Evolutionary conservation across 1,140 invertebrate genomes (phyloP), one percentile per base, ranked within the genome.

Genomic region (Platyura marginata): DNA sequence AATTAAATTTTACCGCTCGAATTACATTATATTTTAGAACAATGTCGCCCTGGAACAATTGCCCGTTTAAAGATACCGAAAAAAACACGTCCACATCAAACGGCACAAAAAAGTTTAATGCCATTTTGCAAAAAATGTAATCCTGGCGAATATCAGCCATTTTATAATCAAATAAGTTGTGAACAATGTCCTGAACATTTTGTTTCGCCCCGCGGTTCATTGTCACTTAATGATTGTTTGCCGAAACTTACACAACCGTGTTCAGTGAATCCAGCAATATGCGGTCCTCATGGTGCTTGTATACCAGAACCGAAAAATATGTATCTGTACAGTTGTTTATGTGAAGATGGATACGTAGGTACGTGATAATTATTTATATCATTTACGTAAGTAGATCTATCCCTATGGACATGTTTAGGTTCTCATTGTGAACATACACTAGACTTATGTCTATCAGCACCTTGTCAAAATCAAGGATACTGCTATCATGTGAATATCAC

Each of bases 121-220:
- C 61, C 60, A 1, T 51, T 69, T 21, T 81, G 79, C 49, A 61
- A 63, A 38, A 70, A 69, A 1, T 81, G 79, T 52, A 55, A 61
- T 2, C 48, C 70, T 25, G 76, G 76, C 0, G 65, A 56, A 39
- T 80, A 74, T 50, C 77, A 81, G 51, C 53, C 69, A 2, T 46
- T 67, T 10, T 72, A 72, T 48, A 73, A 75, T 11, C 62, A 73
- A 52, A 57, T 47, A 1, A 47, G 51, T 15, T 81, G 77, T 52
- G 40, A 61, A 2, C 38, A 52, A 2, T 81, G 78, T 61, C 71
- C 74, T 1, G 44, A 47, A 2, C 64, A 63, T 20, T 65, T 56
- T n/a, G 76, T 52, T 46, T 47, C 54, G 53, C 45, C 53, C 66
- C 42, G 70, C 35, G 71, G 69, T 1, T 56, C 69, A 2, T 56